Base-by-base conservation (phyloP, 2,888 invertebrate species). In the Phyllotreta cruciferae region DNA sequence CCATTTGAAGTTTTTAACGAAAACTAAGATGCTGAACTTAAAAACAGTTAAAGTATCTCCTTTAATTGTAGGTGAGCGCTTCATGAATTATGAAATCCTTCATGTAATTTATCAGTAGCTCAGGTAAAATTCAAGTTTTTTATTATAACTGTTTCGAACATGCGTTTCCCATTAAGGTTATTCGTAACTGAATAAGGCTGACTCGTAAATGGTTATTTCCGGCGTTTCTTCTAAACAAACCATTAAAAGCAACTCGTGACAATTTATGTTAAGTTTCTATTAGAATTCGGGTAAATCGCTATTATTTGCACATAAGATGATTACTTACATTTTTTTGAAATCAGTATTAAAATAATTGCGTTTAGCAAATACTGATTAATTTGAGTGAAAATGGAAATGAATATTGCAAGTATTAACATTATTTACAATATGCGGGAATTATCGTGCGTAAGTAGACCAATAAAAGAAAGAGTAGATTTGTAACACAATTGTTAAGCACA, bases 101-200 rank as follows among this genome's bases (percentile, higher is more conserved):
- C 35, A 52, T 39, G 45, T 53, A 41, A 60, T 56, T 60, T 52
- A 60, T 60, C 39, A 34, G 10, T 42, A 11, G 24, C 24, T 8
- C 14, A 56, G 47, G 39, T 60, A 61, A 55, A 62, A 60, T 54
- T 65, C 38, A 53, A 55, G 37, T 44, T 57, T 54, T 58, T 13
- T 52, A 50, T 62, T 47, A 47, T 56, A 62, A 62, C 56, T 62
- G 58, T 55, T 39, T 45, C 36, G 54, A 49, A 64, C 60, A 61
- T 57, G 47, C 36, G 42, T 57, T 57, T 56, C 61, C 64, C 64
- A 61, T 64, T 64, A 64, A 64, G 61, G 64, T 57, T 57, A 56
- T 47, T 41, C 11, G 41, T 60, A 55, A 60, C 52, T 44, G 50
- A 42, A 47, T 39, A 47, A 24, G 38, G 39, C 41, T 55, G 49